phyloP scores from a whole-genome alignment of 2,888 invertebrate species.

The Cantharis rustica region DNA sequence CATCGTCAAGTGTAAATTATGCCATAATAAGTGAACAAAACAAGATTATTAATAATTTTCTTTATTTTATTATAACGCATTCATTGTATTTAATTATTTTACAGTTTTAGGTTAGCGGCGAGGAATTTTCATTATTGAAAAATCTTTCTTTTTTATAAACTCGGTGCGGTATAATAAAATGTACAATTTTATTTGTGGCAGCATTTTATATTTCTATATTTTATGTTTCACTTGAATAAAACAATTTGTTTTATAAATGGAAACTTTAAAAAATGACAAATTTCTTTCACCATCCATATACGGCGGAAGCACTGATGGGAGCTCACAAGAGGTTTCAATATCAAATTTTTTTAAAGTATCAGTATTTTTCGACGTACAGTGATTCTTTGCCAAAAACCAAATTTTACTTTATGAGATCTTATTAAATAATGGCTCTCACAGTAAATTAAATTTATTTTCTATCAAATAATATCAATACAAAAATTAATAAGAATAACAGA shows the following conservation, averaged over 20 bases:
- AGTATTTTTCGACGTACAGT: neutral
- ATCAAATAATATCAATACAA: too few species aligned
- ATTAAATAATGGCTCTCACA: too few species aligned
- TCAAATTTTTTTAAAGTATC: neutral
- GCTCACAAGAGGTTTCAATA: neutral
- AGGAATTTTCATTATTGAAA: neutral
- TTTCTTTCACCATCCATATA: neutral
- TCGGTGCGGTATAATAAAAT: neutral
- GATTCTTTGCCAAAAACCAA: neutral
- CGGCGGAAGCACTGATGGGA: neutral
- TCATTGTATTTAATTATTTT: neutral
- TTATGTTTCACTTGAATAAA: neutral
- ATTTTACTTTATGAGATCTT: neutral
- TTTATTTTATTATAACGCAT: neutral
- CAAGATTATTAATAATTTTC: neutral
- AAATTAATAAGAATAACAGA: too few species aligned
- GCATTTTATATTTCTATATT: neutral
- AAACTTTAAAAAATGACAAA: neutral
- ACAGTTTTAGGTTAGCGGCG: neutral
- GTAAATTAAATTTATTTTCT: too few species aligned
- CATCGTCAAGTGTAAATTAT: constrained; percentile 15
- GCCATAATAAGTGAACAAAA: constrained; percentile 12
- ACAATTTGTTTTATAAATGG: neutral
- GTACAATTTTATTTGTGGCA: neutral
- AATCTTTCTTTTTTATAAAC: neutral